Evolutionary conservation across 1,140 invertebrate species (phyloP), one percentile per base, ranked within the genome.

Genomic region (Drosophila santomea): DNA sequence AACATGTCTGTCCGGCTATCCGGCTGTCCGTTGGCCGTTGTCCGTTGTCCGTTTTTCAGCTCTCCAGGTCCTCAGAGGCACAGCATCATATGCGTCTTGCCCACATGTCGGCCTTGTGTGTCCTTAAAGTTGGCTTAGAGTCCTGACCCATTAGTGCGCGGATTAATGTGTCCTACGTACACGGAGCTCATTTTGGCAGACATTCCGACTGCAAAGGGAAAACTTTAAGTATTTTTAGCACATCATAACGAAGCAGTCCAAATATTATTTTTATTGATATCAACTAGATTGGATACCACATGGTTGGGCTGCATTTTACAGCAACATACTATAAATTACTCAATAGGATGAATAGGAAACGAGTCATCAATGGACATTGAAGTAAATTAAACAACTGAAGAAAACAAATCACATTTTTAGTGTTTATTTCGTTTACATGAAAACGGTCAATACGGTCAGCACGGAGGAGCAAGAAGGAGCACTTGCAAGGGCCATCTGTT

Each of bases 1-100:
- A 88, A 80, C 84, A 80, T 89, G 83, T 76, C 80, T 15, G 6
- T 23, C 12, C 4, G 11, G 56, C 38, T 66, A 56, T 43, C 45
- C 51, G 36, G n/a, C 10, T 15, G 7, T 25, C 14, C 2, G 11
- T 39, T 66, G 61, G 39, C 41, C 17, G 3, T 20, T 20, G 20
- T 20, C 20, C 20, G 4, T 35, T 36, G 15, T 35, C 6, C 17
- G 7, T 35, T 36, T 14, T 35, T 4, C 17, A 4, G 2, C 58
- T 39, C 14, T 12, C 36, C 39, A 25, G 17, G 11, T 23, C 23
- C 23, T 12, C 8, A 12, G 59, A 35, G 63, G 61, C 17, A 32
- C 43, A 41, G 54, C 68, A 58, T 58, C 62, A 72, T 71, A 55
- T 71, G 68, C 64, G 68, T 71, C 68, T 71, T 58, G 66, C 36